Base-by-base conservation (phyloP, 2,797 vertebrate species). In the Salarias fasciatus region DNA sequence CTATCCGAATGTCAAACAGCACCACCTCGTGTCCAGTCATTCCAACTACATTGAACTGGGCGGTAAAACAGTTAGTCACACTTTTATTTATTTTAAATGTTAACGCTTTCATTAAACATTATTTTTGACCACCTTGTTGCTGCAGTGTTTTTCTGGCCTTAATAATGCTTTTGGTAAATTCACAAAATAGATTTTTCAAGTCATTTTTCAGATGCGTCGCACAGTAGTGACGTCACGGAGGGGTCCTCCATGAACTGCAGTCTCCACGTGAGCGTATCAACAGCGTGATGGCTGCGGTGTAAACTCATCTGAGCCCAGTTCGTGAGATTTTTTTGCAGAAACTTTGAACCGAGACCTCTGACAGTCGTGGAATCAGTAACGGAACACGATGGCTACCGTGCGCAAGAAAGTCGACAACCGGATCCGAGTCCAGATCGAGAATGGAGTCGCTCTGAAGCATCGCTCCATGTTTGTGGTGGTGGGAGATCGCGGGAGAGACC, bases 371-470 rank as follows among this genome's bases (percentile, higher is more conserved):
- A 84, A 69, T 61, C 0, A 0, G 36, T 2, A 5, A 33, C 42
- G 53, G 31, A 8, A 11, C 62, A 86, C 36, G 11, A 94, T 92
- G 91, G 88, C 88, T 10, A 97, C 97, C 69, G 90, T 96, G 77
- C 94, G 98, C 51, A 97, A 97, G 77, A 99, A 98, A 81, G 92
- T 99, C 5, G 98, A 99, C 72, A 99, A 99, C 82, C 93, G 97
- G 28, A 94, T 99, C 60, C 95, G 98, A 7, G 94, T 99, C 13
- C 96, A 96, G 78, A 99, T 99, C 14, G 97, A 99, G 91, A 99
- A 99, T 77, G 97, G 97, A 12, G 92, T 99, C 31, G 83, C 93
- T 1, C 87, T 95, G 77, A 87, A 92, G 44, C 94, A 98, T 50
- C 93, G 98, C 4, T 92, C 91, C 31, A 86, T 99, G 66, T 97